A percentile compares a stretch with the other conserved stretches of the same genome.
phyloP scores from a whole-genome alignment of 2,113 vertebrate species.

The Manacus vitellinus region DNA sequence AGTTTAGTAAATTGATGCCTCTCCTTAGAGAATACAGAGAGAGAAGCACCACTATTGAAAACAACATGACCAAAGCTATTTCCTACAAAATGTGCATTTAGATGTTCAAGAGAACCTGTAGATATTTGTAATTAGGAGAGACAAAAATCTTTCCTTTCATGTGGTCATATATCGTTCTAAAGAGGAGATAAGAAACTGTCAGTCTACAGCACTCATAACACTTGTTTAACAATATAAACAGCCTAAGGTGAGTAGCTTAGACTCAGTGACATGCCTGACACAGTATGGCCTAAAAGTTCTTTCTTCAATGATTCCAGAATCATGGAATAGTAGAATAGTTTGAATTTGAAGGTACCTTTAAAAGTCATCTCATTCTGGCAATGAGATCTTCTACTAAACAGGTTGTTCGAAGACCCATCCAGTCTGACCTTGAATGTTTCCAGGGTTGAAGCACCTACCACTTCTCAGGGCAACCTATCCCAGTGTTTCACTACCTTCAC shows the following conservation, averaged over 20 bases:
- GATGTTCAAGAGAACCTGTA: not conserved
- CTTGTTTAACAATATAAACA: not conserved
- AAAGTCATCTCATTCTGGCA: not conserved
- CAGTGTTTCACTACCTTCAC: not conserved
- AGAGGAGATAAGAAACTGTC: not conserved
- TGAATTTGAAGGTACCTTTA: not conserved
- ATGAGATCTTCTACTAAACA: not conserved
- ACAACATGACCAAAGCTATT: not conserved
- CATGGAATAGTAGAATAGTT: not conserved
- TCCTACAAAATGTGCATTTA: not conserved
- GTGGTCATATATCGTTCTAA: not conserved
- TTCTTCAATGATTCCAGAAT: not conserved
- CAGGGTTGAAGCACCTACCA: not conserved
- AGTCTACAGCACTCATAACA: not conserved
- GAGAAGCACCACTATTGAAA: not conserved
- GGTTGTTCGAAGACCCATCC: not conserved
- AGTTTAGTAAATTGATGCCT: not conserved
- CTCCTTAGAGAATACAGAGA: not conserved
- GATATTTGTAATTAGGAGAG: not conserved
- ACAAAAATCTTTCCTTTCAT: not conserved
- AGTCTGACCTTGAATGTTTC: not conserved
- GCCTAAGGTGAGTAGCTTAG: not conserved
- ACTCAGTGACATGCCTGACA: not conserved
- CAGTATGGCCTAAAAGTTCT: not conserved
- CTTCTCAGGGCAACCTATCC: not conserved